Base-by-base conservation (phyloP, 2,113 vertebrate genomes). In the Peucedramus taeniatus region DNA sequence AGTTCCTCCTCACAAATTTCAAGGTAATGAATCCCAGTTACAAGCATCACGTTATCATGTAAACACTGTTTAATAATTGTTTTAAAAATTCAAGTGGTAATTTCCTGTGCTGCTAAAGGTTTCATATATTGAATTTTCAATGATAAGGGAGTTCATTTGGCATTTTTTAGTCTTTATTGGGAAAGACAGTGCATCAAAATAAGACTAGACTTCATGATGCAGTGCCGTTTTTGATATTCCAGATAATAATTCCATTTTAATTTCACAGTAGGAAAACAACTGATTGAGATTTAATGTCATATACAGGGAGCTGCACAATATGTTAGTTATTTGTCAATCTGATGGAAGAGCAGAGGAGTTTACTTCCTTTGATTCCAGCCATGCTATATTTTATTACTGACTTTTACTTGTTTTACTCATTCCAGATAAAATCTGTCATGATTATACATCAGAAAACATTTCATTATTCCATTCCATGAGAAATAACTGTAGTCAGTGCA, bases 311-410 rank as follows among this genome's bases (percentile, higher is more conserved):
- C 83, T 94, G 79, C 72, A 60, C 79, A 86, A 94, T 90, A 63
- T 95, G 87, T 94, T 95, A 66, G 89, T 97, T 97, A 97, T 98
- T 97, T 98, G 79, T 97, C 97, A 97, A 51, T 92, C 93, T 97
- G 95, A 98, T 97, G 93, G 93, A 94, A 89, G 74, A 94, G 68
- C 86, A 75, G 86, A 95, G 90, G 96, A 91, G 90, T 96, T 96
- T 81, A 27, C 88, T 97, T 97, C 93, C 93, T 97, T 96, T 97
- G 88, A 94, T 96, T 97, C 95, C 77, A 90, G 89, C 87, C 90
- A 78, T 53, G 60, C 74, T 94, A 54, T 30, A 60, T 94, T 97
- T 95, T 93, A 95, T 91, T 80, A 87, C 88, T 97, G 96, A 96
- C 93, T 96, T 89, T 80, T 96, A 86, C 97, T 97, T 95, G 88